Evolutionary conservation across 2,888 invertebrate species (phyloP).

Genomic region (Sycophila texana): DNA sequence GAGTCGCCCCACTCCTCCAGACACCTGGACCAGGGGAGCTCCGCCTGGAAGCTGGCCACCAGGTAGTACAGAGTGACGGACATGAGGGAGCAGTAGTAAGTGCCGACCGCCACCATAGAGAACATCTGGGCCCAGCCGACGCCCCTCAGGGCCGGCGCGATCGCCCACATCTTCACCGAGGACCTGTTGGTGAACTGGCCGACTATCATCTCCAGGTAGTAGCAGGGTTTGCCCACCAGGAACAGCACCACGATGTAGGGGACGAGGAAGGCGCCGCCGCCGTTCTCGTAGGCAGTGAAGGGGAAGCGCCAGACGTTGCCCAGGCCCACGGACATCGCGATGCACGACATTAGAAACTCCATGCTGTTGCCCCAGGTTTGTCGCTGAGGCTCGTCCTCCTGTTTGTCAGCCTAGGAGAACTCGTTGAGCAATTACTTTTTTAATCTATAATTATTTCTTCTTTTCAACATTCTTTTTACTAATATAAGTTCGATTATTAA

Average conservation of each 20-base stretch:
- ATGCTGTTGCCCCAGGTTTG: constrained; percentile 79
- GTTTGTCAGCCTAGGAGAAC: not conserved
- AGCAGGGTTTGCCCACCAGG: constrained; percentile 87
- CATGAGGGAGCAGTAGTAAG: constrained; percentile 77
- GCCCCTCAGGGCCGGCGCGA: constrained; percentile 85
- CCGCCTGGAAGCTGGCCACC: constrained; percentile 74
- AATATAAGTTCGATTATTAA: no score
- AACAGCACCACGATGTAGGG: constrained; percentile 83
- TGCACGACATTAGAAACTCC: constrained; percentile 82
- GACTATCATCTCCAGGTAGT: constrained; percentile 89
- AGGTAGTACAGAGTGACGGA: constrained; percentile 76
- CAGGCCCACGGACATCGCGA: constrained; percentile 82
- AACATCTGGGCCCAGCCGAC: constrained; percentile 77
- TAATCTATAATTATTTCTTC: no score
- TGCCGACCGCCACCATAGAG: constrained; percentile 74
- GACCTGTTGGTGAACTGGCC: constrained; percentile 91
- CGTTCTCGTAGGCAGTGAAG: constrained; percentile 82
- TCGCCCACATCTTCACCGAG: constrained; percentile 84
- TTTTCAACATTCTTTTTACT: no score
- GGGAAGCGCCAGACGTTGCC: constrained; percentile 85
- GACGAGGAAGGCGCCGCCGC: constrained; percentile 83
- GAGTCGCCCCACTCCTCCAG: constrained; percentile 69
- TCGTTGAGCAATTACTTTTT: not conserved
- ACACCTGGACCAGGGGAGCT: constrained; percentile 77
- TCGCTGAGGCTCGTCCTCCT: constrained; percentile 21